Percentiles rank a stretch among this genome's conserved stretches.
These are phyloP conservation scores for Eupithecia inturbata DNA, from an alignment of 2,888 invertebrate genomes.

Conservation along the genomic window DNA sequence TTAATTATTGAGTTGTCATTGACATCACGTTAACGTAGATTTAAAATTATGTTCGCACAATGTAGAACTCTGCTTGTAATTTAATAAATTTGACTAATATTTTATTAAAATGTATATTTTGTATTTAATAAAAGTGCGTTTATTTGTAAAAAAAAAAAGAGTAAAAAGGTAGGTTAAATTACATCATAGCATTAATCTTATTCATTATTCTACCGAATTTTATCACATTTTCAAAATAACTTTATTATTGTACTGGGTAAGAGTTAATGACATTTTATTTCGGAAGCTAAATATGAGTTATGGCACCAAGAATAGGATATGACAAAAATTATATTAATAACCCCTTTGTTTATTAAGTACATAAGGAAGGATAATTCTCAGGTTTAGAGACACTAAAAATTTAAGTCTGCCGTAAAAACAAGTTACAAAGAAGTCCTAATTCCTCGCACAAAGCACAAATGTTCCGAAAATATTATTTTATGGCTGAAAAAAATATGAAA, in stretches of 20 bases:
- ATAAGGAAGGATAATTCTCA: slow-evolving; percentile 45
- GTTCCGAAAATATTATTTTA: slow-evolving; percentile 70
- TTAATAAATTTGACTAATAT: not conserved
- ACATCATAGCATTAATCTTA: not conserved
- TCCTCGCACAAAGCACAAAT: slow-evolving; percentile 52
- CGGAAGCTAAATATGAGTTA: not conserved
- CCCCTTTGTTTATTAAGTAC: slow-evolving; percentile 41
- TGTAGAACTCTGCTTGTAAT: too few species aligned
- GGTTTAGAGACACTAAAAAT: slow-evolving; percentile 51
- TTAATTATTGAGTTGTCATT: too few species aligned
- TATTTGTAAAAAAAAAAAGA: too few species aligned
- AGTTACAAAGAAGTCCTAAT: slow-evolving; percentile 56
- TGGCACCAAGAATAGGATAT: slow-evolving; percentile 16
- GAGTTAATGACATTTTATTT: not conserved
- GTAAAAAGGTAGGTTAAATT: too few species aligned
- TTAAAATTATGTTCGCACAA: not conserved
- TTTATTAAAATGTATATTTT: not conserved
- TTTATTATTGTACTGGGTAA: not conserved
- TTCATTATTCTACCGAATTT: not conserved
- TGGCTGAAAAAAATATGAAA: slow-evolving; percentile 56
- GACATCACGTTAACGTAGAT: not conserved
- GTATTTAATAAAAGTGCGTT: not conserved
- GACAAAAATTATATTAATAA: slow-evolving; percentile 30
- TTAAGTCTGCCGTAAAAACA: slow-evolving; percentile 50
- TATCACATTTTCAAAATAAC: not conserved